Base-by-base conservation (phyloP, 2,888 invertebrate species). In the Eilema caniola region DNA sequence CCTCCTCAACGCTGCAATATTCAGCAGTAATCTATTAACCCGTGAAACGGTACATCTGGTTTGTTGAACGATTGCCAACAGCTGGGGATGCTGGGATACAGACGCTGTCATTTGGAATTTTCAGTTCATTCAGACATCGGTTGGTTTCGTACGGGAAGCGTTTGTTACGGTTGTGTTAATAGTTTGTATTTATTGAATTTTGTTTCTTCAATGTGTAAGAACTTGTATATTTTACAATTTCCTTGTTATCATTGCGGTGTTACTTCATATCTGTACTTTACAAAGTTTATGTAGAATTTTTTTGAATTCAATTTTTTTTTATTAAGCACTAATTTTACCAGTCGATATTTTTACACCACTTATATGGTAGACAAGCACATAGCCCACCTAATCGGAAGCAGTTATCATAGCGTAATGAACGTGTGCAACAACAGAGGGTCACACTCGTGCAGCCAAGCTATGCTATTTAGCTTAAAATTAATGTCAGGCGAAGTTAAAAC, bases 31-130 rank as follows among this genome's bases (percentile, higher is more conserved):
- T 71, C 69, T 24, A 69, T 73, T 72, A 72, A 67, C 66, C 64
- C 57, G 60, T 70, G 66, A 81, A 79, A 41, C 65, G 72, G 53
- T 70, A 79, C 80, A 81, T 77, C 80, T 79, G 82, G 67, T 62
- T 71, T 73, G 76, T 85, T 93, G 93, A 93, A 92, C 85, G 75
- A 84, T 72, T 92, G 93, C 93, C 93, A 93, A 90, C 90, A 85
- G 84, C 84, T 88, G 56, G 16, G 87, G 85, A 88, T 82, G 83
- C 83, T n/a, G n/a, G 86, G 85, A 88, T 82, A 83, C 84, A 83
- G 62, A 24, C 66, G 78, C 81, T 77, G 79, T 83, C 84, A 75
- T 80, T 79, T 83, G 83, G 86, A 86, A 87, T 88, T 83, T 82
- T 68, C 79, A 81, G 85, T 83, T 83, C 86, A 88, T 90, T 89